These are phyloP conservation scores for Parapsyche elsis DNA, from an alignment of 1,140 invertebrate species.

Conservation along the genomic window DNA sequence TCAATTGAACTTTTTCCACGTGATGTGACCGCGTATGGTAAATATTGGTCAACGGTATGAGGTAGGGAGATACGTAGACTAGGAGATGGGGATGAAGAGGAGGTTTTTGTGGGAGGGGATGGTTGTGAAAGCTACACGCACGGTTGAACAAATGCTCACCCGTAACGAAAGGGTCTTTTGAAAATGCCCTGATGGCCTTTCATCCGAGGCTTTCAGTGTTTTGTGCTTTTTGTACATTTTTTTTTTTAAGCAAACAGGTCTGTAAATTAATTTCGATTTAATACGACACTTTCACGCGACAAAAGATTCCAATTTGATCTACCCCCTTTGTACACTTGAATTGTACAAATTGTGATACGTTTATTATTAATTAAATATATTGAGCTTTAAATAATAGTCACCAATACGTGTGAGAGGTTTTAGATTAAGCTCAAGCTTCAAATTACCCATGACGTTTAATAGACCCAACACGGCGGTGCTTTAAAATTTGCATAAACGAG, in stretches of 20 bases:
- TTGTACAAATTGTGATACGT: too few relatives aligned
- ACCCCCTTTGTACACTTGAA: too few relatives aligned
- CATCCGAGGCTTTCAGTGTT: background rate
- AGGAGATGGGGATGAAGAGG: background rate
- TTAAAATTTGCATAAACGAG: constrained; percentile 33
- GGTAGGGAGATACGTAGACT: background rate
- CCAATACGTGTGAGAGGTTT: too few relatives aligned
- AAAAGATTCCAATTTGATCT: background rate
- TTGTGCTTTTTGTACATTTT: background rate
- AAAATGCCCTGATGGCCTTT: background rate
- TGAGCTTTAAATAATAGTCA: too few relatives aligned
- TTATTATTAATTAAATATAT: too few relatives aligned
- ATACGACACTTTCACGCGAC: background rate
- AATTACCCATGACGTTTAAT: too few relatives aligned
- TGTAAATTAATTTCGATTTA: constrained; percentile 19
- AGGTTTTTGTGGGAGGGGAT: background rate
- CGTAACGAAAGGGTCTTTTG: constrained; percentile 22
- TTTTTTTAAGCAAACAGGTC: background rate
- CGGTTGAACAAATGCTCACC: constrained; percentile 20
- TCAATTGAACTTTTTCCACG: background rate
- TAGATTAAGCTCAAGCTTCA: too few relatives aligned
- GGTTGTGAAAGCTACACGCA: constrained; percentile 5
- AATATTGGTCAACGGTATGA: background rate
- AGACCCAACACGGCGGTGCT: background rate
- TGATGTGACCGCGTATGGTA: background rate